These are phyloP conservation scores for Macrocentrus cingulum DNA, from an alignment of 1,140 invertebrate genomes.

Conservation along the genomic window DNA sequence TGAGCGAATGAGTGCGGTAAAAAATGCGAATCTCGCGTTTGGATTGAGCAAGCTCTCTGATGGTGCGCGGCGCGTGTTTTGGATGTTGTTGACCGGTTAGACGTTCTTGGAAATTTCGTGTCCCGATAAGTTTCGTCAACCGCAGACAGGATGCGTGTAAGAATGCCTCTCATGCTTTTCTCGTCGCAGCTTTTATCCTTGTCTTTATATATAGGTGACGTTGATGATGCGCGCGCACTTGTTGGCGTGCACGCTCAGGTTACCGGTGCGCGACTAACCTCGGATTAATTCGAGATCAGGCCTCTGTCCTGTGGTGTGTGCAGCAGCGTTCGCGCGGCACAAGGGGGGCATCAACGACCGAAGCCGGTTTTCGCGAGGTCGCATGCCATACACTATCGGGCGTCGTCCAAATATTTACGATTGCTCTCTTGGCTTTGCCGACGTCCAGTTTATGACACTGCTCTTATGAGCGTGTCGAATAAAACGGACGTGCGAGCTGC, in stretches of 20 bases:
- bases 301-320: too few relatives aligned
- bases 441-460: conserved; percentile 33
- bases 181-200: conserved; percentile 13
- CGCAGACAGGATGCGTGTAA: conserved; percentile 57
- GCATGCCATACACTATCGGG: conserved; percentile 31
- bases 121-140: conserved; percentile 56
- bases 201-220: background rate
- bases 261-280: conserved; percentile 48
- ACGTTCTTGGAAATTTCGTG: conserved; percentile 55
- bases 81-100: conserved; percentile 17
- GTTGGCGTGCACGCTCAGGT: conserved; percentile 42
- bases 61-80: background rate
- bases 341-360: background rate
- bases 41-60: too few relatives aligned
- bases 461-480: conserved; percentile 9
- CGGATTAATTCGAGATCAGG: conserved; percentile 51
- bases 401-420: conserved; percentile 42
- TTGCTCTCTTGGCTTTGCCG: background rate
- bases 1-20: too few relatives aligned
- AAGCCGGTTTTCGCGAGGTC: conserved; percentile 30
- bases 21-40: too few relatives aligned
- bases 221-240: conserved; percentile 24
- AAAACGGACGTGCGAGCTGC: too few relatives aligned
- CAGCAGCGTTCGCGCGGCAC: background rate
- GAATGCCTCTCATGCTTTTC: conserved; percentile 43